These are phyloP conservation scores for Sipha flava DNA, from an alignment of 1,140 invertebrate species.

Conservation along the genomic window DNA sequence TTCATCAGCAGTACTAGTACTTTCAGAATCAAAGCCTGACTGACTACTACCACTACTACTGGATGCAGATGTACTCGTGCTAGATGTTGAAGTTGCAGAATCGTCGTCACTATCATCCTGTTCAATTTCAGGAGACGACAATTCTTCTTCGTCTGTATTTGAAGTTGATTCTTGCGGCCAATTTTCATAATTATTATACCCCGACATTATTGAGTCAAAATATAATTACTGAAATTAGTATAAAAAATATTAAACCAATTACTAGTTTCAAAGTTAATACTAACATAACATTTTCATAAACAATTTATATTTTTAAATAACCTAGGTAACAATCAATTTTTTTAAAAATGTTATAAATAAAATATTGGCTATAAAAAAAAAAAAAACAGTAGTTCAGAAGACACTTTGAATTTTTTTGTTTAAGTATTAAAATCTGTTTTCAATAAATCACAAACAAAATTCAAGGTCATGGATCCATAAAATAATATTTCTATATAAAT, in stretches of 20 bases:
- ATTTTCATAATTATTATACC: conserved; percentile 4
- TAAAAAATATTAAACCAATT: background rate
- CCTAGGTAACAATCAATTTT: too few species aligned
- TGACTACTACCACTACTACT: conserved; percentile 21
- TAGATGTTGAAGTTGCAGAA: background rate
- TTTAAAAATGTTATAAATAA: too few species aligned
- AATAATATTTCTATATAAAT: too few species aligned
- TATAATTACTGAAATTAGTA: background rate
- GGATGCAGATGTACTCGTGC: conserved; percentile 4
- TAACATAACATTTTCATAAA: too few species aligned
- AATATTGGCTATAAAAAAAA: too few species aligned
- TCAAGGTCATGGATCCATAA: too few species aligned
- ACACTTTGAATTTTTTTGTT: too few species aligned
- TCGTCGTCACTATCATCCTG: conserved; percentile 19
- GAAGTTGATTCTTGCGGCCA: conserved; percentile 19
- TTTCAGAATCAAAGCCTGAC: conserved; percentile 14
- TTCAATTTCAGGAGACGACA: conserved; percentile 17
- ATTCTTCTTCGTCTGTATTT: conserved; percentile 15
- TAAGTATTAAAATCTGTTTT: too few species aligned
- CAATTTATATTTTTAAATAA: too few species aligned
- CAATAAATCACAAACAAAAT: too few species aligned
- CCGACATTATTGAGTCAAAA: background rate
- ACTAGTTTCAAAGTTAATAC: too few species aligned
- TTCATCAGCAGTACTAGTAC: conserved; percentile 20
- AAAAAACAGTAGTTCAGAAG: too few species aligned